Conservation (phyloP, 1,140 invertebrate genomes). For the Arion vulgaris region DNA sequence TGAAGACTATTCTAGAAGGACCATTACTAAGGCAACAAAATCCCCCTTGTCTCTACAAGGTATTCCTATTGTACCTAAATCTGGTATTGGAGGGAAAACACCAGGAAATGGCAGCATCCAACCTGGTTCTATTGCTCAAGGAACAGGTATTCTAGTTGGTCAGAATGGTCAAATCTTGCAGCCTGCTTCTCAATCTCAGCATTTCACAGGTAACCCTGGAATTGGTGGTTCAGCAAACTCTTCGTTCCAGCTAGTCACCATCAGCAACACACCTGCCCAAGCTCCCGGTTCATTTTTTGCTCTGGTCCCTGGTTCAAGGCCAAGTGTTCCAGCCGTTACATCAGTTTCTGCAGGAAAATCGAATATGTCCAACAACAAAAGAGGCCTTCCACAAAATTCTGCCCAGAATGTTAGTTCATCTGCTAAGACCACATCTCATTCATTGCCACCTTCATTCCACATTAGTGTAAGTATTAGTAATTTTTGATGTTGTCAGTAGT, state of each 20-base stretch:
- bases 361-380: neutral
- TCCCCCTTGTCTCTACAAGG: neutral
- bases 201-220: neutral
- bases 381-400: neutral
- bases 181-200: neutral
- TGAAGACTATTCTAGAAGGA: slow-evolving; percentile 19
- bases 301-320: neutral
- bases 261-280: neutral
- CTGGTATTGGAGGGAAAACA: neutral
- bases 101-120: neutral
- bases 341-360: neutral
- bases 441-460: slow-evolving; percentile 24
- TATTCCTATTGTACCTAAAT: neutral
- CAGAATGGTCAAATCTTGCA: neutral
- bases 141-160: neutral
- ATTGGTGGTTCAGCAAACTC: neutral
- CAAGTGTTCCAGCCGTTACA: neutral
- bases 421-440: neutral
- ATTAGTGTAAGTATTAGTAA: slow-evolving; percentile 20
- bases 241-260: slow-evolving; percentile 4
- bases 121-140: neutral
- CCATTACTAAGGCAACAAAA: neutral
- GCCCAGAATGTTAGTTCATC: neutral
- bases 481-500: too few relatives aligned
- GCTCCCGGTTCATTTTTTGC: neutral